Conservation (phyloP, 2,113 vertebrate genomes). For the Osmerus mordax region DNA sequence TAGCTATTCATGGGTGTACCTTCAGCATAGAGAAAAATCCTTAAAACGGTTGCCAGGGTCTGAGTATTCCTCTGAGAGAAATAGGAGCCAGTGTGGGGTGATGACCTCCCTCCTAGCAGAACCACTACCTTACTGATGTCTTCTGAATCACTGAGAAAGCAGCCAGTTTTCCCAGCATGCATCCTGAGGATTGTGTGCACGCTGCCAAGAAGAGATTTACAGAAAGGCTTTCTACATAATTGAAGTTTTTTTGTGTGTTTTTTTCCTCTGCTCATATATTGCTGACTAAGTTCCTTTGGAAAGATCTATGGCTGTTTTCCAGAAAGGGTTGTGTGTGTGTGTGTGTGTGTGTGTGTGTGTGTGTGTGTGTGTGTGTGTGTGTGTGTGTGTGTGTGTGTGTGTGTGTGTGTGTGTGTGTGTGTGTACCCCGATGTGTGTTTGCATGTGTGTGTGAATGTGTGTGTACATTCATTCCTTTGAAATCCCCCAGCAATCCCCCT, state of each 20-base stretch:
- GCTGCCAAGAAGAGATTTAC: background rate
- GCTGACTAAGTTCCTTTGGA: conserved; percentile 66
- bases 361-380: conserved; percentile 5
- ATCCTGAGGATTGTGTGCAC: background rate
- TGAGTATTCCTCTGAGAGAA: no score
- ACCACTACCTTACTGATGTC: no score
- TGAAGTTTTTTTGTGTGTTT: conserved; percentile 60
- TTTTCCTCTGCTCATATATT: conserved; percentile 41
- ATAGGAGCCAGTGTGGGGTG: no score
- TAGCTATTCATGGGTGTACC: no score
- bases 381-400: background rate
- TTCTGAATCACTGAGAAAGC: no score
- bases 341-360: conserved; percentile 6
- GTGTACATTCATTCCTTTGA: background rate
- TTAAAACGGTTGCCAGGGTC: no score
- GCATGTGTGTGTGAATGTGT: conserved; percentile 6
- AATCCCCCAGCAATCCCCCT: no score
- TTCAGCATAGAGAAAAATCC: no score
- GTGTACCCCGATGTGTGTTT: background rate
- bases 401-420: background rate
- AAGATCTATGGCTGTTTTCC: conserved; percentile 48
- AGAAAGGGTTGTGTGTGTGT: conserved; percentile 18
- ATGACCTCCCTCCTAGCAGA: no score
- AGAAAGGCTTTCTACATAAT: conserved; percentile 74
- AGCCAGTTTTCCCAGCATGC: background rate